Evolutionary conservation across 2,113 vertebrate species (phyloP).

Genomic region (Pantherophis guttatus): DNA sequence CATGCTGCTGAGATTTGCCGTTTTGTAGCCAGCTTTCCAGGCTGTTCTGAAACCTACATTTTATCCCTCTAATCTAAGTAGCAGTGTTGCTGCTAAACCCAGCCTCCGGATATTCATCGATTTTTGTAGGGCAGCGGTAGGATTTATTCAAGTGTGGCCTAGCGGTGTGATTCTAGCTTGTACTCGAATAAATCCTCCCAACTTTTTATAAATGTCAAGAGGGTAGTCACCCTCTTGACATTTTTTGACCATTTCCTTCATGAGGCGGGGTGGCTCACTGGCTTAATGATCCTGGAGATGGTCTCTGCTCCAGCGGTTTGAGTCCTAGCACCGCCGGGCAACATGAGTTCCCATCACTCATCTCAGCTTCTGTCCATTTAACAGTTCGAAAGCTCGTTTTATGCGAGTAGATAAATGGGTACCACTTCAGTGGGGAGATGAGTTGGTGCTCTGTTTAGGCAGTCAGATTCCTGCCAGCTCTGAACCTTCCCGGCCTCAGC

Average conservation of each 20-base stretch:
- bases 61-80: not conserved
- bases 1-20: not conserved
- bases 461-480: too few species aligned
- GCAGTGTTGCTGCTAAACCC: not conserved
- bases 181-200: not conserved
- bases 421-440: too few species aligned
- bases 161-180: not conserved
- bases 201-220: not conserved
- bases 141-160: not conserved
- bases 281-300: too few species aligned
- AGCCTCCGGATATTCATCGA: not conserved
- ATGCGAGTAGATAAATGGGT: too few species aligned
- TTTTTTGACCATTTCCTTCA: not conserved
- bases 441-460: too few species aligned
- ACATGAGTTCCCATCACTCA: too few species aligned
- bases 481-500: too few species aligned
- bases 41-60: not conserved
- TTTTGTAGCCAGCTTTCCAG: not conserved
- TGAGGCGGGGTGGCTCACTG: too few species aligned
- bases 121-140: not conserved
- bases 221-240: not conserved
- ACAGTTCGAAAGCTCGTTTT: too few species aligned
- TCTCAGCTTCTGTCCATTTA: too few species aligned
- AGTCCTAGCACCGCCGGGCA: too few species aligned
- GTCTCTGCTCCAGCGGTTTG: too few species aligned